These are phyloP conservation scores for Clarias laeviceps DNA, from an alignment of 2,797 vertebrate genomes.

Conservation along the genomic window DNA sequence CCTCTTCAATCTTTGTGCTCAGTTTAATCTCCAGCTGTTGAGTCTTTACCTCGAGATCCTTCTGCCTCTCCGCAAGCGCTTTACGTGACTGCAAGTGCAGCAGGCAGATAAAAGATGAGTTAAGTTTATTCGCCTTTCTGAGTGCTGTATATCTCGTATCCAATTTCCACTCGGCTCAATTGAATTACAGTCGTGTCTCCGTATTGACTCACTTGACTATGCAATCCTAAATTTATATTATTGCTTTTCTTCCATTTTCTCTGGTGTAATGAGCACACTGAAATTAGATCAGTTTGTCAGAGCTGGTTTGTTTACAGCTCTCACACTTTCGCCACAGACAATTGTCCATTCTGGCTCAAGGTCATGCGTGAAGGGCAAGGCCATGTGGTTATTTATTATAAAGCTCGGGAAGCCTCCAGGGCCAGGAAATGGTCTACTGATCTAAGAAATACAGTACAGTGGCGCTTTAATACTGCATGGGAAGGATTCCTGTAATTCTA, in stretches of 20 bases:
- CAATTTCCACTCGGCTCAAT: background rate
- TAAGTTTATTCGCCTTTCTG: background rate
- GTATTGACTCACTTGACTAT: conserved; percentile 15
- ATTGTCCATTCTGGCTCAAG: conserved; percentile 43
- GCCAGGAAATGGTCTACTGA: conserved; percentile 47
- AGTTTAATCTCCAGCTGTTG: conserved; percentile 96
- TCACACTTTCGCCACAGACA: background rate
- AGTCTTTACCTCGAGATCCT: conserved; percentile 94
- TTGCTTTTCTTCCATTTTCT: conserved; percentile 3
- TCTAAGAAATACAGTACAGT: conserved; percentile 50
- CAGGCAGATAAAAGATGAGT: background rate
- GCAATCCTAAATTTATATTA: background rate
- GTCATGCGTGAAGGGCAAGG: conserved; percentile 52
- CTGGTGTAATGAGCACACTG: conserved; percentile 18
- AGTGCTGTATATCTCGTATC: background rate
- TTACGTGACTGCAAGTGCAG: conserved; percentile 82
- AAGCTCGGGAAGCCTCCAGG: conserved; percentile 52
- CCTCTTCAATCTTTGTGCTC: conserved; percentile 94
- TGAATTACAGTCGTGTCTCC: conserved; percentile 1
- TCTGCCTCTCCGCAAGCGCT: conserved; percentile 91
- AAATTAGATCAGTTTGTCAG: conserved; percentile 31
- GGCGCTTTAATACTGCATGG: conserved; percentile 63
- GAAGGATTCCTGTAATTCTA: conserved; percentile 54
- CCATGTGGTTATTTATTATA: conserved; percentile 54
- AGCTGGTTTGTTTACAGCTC: conserved; percentile 29